These are phyloP conservation scores for Megalonaias nervosa DNA, from an alignment of 1,140 invertebrate genomes.

Conservation along the genomic window DNA sequence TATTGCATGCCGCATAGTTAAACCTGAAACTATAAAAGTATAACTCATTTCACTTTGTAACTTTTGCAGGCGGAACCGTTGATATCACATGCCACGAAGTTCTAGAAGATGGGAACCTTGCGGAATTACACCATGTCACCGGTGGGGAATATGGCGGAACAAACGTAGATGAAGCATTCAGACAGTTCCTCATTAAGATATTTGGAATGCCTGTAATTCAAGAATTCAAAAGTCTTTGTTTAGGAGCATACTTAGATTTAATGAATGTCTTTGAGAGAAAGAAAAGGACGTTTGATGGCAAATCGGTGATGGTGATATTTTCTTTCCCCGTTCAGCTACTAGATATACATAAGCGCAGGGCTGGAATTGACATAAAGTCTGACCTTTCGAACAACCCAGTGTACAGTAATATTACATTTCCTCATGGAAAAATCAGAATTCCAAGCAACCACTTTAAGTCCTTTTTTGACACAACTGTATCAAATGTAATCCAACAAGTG, in stretches of 20 bases:
- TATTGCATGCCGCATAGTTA: no score
- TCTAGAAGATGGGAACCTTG: conserved; percentile 4
- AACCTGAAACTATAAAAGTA: no score
- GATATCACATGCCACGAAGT: conserved; percentile 27
- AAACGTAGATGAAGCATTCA: conserved; percentile 17
- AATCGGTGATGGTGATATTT: neutral
- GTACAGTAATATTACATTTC: conserved; percentile 1
- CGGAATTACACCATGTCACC: conserved; percentile 7
- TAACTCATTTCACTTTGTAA: no score
- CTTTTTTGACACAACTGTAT: conserved; percentile 6
- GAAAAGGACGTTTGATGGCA: conserved; percentile 17
- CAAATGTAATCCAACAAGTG: neutral
- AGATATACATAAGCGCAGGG: conserved; percentile 9
- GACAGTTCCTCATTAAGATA: neutral
- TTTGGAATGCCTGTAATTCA: conserved; percentile 10
- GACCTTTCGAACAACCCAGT: neutral
- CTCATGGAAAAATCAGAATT: conserved; percentile 8
- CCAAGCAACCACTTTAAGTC: neutral
- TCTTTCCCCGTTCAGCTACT: conserved; percentile 1
- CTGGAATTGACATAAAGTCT: neutral
- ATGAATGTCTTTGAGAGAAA: conserved; percentile 25
- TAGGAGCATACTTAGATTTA: conserved; percentile 20
- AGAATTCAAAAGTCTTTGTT: conserved; percentile 10
- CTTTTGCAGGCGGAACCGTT: conserved; percentile 15
- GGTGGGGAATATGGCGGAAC: conserved; percentile 28